Base-by-base conservation (phyloP, 1,140 invertebrate species). In the Lepidurus arcticus region DNA sequence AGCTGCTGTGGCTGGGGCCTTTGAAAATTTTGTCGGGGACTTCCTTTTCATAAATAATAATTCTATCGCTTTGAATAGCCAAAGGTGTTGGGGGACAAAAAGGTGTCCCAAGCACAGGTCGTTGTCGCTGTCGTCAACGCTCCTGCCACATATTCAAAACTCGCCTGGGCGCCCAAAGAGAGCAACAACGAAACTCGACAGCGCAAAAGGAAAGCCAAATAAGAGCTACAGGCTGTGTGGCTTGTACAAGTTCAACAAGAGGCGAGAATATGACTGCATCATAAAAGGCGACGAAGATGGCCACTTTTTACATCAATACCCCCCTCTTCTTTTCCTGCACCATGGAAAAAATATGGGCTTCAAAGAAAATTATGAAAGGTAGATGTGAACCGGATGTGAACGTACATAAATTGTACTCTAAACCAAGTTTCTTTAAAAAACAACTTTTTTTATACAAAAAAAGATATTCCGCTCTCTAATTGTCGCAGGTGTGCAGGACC, bases 51-150 rank as follows among this genome's bases (percentile, higher is more conserved):
- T 65, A 65, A 65, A 65, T 65, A 65, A 65, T 65, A 65, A 65
- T 65, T 65, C 53, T 65, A 65, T 65, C 21, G 53, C 53, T 65
- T 65, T 65, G 53, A 65, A 16, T 21, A 65, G 53, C 53, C 53
- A 65, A 65, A 65, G 53, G 53, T 65, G 53, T 65, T 65, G 53
- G 53, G 53, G 53, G 53, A 65, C 53, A 65, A 65, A 65, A 65
- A 65, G 53, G 8, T n/a, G 16, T 65, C 21, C 16, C 16, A 21
- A 65, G 8, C 16, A 13, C 53, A 65, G 53, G 53, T 65, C 53
- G 53, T 65, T 65, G 53, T 34, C 34, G 34, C 34, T 34, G 53
- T 11, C 53, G 53, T 65, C 53, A 65, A 65, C 53, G 53, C n/a
- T 65, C 53, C 21, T 34, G 2, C 34, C 34, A 34, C 53, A 65